These are phyloP conservation scores for Hippocampus mohnikei DNA, from an alignment of 2,113 vertebrate genomes.

Conservation along the genomic window DNA sequence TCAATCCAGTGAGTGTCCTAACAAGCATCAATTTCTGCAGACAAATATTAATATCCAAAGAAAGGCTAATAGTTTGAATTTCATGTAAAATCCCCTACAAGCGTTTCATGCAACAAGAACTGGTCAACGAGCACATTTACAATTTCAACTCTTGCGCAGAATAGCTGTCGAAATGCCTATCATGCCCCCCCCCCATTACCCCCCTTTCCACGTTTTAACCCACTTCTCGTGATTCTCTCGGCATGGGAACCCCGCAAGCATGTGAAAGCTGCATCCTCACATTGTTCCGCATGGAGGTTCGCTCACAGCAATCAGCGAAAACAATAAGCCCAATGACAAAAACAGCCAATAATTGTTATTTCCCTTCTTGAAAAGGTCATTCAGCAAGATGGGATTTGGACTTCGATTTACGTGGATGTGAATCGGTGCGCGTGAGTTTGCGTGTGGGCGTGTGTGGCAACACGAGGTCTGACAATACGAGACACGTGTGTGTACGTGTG, in stretches of 20 bases:
- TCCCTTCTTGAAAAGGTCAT: slow-evolving; percentile 18
- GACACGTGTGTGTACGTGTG: slow-evolving; percentile 13
- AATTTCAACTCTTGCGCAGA: slow-evolving; percentile 22
- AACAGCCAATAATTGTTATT: slow-evolving; percentile 32
- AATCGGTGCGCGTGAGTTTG: too few species aligned
- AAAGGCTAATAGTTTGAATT: too few species aligned
- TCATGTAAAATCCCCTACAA: background rate
- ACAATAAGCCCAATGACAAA: slow-evolving; percentile 51
- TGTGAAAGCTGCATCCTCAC: slow-evolving; percentile 56
- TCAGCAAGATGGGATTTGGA: background rate
- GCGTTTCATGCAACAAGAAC: slow-evolving; percentile 6
- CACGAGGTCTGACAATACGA: slow-evolving; percentile 8
- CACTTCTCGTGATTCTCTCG: slow-evolving; percentile 31
- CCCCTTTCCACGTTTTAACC: slow-evolving; percentile 10
- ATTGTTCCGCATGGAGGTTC: slow-evolving; percentile 54
- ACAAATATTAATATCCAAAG: too few species aligned
- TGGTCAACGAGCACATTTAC: slow-evolving; percentile 1
- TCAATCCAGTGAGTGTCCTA: too few species aligned
- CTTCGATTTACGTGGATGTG: background rate
- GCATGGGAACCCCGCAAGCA: slow-evolving; percentile 38
- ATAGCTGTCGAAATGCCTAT: slow-evolving; percentile 10
- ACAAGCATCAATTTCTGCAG: too few species aligned
- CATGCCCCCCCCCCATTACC: slow-evolving; percentile 3
- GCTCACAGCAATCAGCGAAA: slow-evolving; percentile 39
- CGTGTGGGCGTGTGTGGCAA: background rate